A percentile compares a stretch with the other conserved stretches of the same genome.
Conservation (phyloP, 2,113 vertebrate species). For the Neodon shergylaensis region DNA sequence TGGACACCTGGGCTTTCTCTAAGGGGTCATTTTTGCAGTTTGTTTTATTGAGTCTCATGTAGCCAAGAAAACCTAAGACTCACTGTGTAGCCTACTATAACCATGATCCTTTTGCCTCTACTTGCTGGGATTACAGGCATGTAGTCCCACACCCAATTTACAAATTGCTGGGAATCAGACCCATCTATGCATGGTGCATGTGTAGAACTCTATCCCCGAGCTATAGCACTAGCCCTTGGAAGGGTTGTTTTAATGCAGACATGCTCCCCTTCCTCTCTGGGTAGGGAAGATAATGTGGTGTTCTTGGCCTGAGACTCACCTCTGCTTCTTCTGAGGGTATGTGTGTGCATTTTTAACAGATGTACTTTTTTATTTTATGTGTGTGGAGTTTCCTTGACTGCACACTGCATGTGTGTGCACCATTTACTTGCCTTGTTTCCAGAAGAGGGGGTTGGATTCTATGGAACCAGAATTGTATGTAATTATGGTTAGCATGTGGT, state of each 20-base stretch:
- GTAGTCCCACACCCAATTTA: not conserved
- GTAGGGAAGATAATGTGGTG: not conserved
- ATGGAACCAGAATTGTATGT: not conserved
- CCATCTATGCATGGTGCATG: not conserved
- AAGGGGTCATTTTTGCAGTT: not conserved
- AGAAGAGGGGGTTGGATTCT: not conserved
- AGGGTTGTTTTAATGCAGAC: not conserved
- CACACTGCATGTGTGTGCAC: not conserved
- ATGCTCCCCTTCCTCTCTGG: not conserved
- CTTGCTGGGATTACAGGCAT: not conserved
- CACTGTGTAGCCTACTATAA: not conserved
- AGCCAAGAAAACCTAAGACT: not conserved
- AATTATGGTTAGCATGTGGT: not conserved
- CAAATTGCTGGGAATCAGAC: not conserved
- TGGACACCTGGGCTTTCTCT: not conserved
- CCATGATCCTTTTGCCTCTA: not conserved
- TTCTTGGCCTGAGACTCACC: not conserved
- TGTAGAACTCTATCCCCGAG: not conserved
- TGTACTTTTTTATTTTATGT: not conserved
- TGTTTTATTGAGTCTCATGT: not conserved
- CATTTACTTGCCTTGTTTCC: not conserved
- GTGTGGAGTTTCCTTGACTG: not conserved
- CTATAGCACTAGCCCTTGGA: not conserved
- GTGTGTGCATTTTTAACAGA: not conserved
- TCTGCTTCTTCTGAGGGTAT: not conserved